Base-by-base conservation (phyloP, 2,113 vertebrate species). In the Podocnemis expansa region DNA sequence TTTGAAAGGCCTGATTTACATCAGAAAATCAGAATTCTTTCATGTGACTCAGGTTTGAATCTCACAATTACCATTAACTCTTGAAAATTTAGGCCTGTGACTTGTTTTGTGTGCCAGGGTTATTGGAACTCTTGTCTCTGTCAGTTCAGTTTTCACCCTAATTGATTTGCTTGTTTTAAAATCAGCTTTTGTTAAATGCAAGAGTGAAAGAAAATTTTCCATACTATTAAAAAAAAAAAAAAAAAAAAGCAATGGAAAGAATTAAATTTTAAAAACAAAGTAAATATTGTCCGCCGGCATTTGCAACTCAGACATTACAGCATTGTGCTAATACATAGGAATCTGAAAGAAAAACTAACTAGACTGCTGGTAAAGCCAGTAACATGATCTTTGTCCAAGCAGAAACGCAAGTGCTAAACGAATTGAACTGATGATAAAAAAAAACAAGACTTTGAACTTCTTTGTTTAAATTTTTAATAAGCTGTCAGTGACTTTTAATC, bases 1-100 rank as follows among this genome's bases (percentile, higher is more conserved):
- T 93, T 70, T 88, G 79, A 80, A 47, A 91, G 91, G 45, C 9
- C 1, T 90, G 7, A 87, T 89, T 95, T 95, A 84, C 88, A 38
- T 67, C 63, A 21, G 34, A 67, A n/a, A 38, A 67, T 38, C 34
- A 67, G 17, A 34, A 38, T n/a, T 21, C n/a, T 67, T 21, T 67
- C 63, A 22, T 70, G 63, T 38, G 63, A 38, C 63, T 70, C 29
- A 34, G 58, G 29, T 60, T 60, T 13, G 31, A 60, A 60, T 60
- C 6, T 60, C n/a, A 38, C n/a, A 38, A 22, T 38, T 70, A 21
- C n/a, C n/a, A 22, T 10, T 70, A 17, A 38, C 19, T 38, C n/a
- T 22, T 70, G n/a, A 70, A 70, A 38, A 70, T 38, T 38, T 19
- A 70, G 63, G 63, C 63, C 63, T 38, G 9, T 38, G 63, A 70